Base-by-base conservation (phyloP, 2,113 vertebrate genomes). In the Caranx melampygus region DNA sequence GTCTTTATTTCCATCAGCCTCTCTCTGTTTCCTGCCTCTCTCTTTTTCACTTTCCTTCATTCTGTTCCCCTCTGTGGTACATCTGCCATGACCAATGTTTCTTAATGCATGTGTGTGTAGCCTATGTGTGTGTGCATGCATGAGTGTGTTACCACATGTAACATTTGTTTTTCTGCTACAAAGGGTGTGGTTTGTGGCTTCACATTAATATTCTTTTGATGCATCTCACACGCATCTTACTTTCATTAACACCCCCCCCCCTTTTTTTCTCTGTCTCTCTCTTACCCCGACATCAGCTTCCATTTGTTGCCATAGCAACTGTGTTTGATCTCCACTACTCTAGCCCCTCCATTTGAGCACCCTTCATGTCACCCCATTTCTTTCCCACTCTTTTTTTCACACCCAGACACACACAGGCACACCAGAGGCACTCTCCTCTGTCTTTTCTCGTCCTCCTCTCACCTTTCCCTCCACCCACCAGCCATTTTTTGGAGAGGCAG, bases 261-360 rank as follows among this genome's bases (percentile, higher is more conserved):
- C 67, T 33, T 14, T 61, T 76, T 62, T 35, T 69, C 1, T 26
- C 26, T 26, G 1, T 26, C 59, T 42, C 47, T 13, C 72, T 61
- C 54, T 52, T 55, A 52, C 61, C 81, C 77, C 79, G 61, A 77
- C 80, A 85, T 83, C 85, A 87, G 86, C 88, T 91, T 91, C 88
- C 86, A 92, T 94, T 93, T 93, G 94, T 95, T 92, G 77, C 94
- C 91, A 95, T 94, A 89, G 93, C 78, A 95, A 94, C 94, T 42
- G 77, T 18, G 44, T 91, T 93, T 93, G 90, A 94, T 94, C 89
- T 80, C 84, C 82, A 81, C 45, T 75, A 55, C 76, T 70, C 82
- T 60, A 26, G 37, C 80, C 87, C 82, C 64, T 83, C 54, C 72
- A 72, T 87, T 67, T 52, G 64, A 89, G 60, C 45, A 33, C 81